These are phyloP conservation scores for Cephus pygmeus DNA, from an alignment of 2,888 invertebrate species.

Conservation along the genomic window DNA sequence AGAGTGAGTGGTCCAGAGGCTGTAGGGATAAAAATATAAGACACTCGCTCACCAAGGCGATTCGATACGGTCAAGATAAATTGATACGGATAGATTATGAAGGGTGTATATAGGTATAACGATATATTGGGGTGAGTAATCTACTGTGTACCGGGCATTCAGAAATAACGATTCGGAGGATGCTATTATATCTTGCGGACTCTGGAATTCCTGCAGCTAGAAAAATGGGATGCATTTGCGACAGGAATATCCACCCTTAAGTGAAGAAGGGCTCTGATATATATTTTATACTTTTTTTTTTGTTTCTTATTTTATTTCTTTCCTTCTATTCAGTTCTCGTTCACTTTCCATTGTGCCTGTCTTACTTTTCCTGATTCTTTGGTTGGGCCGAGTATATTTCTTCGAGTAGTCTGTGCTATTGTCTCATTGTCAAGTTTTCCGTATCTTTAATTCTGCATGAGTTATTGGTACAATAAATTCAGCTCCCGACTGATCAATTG, in stretches of 20 bases:
- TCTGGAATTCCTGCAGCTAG: neutral
- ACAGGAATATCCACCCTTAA: neutral
- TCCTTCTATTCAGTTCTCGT: too few relatives aligned
- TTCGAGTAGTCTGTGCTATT: too few relatives aligned
- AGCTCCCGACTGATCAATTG: too few relatives aligned
- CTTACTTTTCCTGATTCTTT: too few relatives aligned
- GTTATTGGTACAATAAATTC: too few relatives aligned
- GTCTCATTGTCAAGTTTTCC: too few relatives aligned
- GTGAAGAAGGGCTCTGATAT: neutral
- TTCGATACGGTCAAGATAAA: slow-evolving; percentile 48
- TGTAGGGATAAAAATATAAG: slow-evolving; percentile 27
- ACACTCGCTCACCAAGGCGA: slow-evolving; percentile 36
- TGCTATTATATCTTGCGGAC: neutral
- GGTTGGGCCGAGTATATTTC: too few relatives aligned
- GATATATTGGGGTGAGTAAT: slow-evolving; percentile 13
- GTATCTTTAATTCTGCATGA: too few relatives aligned
- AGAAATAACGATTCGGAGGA: slow-evolving; percentile 19
- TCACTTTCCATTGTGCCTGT: too few relatives aligned
- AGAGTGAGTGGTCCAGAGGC: slow-evolving; percentile 1
- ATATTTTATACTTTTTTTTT: too few relatives aligned
- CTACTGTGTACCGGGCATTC: slow-evolving; percentile 14
- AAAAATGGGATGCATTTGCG: slow-evolving; percentile 3
- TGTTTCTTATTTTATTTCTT: too few relatives aligned
- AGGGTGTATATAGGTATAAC: slow-evolving; percentile 24
- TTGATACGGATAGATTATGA: slow-evolving; percentile 47